Evolutionary conservation across 2,888 invertebrate genomes (phyloP).

Genomic region (Hermaeophaga mercurialis): DNA sequence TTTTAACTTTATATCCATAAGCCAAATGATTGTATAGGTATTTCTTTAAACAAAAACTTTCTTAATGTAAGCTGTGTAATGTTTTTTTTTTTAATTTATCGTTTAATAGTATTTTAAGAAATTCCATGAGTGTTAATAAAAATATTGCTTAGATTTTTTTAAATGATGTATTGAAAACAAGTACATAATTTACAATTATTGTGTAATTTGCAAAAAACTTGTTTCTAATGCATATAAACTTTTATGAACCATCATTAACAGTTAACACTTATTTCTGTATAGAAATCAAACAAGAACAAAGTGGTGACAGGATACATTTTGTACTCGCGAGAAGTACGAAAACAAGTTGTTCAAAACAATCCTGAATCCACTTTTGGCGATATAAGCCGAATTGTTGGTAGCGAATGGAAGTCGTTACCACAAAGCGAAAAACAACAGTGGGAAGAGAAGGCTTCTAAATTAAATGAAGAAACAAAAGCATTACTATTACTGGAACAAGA

Average conservation of each 20-base stretch:
- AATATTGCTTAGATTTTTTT: not conserved
- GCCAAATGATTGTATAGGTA: too few relatives aligned
- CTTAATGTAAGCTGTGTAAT: too few relatives aligned
- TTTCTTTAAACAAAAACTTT: too few relatives aligned
- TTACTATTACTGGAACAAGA: slow-evolving; percentile 63
- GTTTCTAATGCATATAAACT: not conserved
- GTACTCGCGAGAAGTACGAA: slow-evolving; percentile 95
- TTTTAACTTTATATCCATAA: too few relatives aligned
- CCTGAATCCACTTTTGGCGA: slow-evolving; percentile 94
- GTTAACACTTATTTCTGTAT: slow-evolving; percentile 9
- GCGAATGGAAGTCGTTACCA: slow-evolving; percentile 92
- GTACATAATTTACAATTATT: too few relatives aligned
- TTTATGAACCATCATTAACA: not conserved
- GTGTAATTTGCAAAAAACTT: not conserved
- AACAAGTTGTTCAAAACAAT: slow-evolving; percentile 89
- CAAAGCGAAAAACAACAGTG: slow-evolving; percentile 88
- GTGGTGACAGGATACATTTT: slow-evolving; percentile 96
- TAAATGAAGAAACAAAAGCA: slow-evolving; percentile 85
- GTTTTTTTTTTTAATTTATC: too few relatives aligned
- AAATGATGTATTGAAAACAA: not conserved
- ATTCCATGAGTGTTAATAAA: slow-evolving; percentile 35
- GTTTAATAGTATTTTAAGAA: not conserved
- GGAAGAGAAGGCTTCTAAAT: slow-evolving; percentile 89
- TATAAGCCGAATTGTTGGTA: slow-evolving; percentile 74
- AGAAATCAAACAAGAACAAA: slow-evolving; percentile 71